phyloP scores from a whole-genome alignment of 2,113 vertebrate genomes.

The Edolisoma coerulescens region DNA sequence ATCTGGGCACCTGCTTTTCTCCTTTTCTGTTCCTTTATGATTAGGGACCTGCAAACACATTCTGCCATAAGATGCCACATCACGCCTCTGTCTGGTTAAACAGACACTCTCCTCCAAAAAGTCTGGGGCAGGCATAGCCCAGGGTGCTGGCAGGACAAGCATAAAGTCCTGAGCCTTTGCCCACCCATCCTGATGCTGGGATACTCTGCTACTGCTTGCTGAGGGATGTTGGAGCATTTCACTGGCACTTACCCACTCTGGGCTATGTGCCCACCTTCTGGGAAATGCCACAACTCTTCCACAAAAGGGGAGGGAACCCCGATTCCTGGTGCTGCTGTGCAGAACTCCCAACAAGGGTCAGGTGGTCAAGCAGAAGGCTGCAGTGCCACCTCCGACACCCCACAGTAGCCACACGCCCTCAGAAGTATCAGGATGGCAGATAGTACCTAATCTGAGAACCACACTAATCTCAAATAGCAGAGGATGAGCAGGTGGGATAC shows the following conservation, averaged over 20 bases:
- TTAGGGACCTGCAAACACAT: neutral
- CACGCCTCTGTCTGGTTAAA: neutral
- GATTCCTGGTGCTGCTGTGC: rapidly evolving
- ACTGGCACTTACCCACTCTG: rapidly evolving
- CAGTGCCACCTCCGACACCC: neutral
- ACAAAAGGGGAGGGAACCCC: neutral
- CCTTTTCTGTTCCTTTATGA: neutral
- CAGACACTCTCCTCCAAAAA: neutral
- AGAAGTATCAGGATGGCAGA: neutral
- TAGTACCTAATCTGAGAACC: neutral
- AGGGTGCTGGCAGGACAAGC: neutral
- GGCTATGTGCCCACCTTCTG: rapidly evolving
- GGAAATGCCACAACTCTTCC: neutral
- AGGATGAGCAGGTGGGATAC: neutral
- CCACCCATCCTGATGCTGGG: neutral
- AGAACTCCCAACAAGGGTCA: neutral
- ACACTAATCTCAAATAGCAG: neutral
- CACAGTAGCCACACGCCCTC: neutral
- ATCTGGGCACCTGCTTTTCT: neutral
- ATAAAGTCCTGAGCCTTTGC: neutral
- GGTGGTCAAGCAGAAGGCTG: neutral
- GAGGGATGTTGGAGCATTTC: neutral
- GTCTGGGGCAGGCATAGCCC: neutral
- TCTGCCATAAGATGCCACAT: neutral
- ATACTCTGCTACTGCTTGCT: neutral